Percentiles rank a stretch among this genome's conserved stretches.
Evolutionary conservation across 2,888 invertebrate genomes (phyloP).

Genomic region (Andrena praecox): DNA sequence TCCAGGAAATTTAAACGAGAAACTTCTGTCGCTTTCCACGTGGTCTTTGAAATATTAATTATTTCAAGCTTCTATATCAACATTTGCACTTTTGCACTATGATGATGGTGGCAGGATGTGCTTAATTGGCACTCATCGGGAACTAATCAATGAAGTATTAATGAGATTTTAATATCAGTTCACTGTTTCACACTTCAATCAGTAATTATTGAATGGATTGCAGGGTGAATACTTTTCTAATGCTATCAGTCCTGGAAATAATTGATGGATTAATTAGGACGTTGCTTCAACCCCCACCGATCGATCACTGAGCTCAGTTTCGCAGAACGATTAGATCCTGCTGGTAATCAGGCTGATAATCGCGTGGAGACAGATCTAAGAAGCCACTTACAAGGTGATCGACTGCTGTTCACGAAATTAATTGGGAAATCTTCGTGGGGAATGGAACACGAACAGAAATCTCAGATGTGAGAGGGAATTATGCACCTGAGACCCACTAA

Average conservation of each 20-base stretch:
- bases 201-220: neutral
- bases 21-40: neutral
- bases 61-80: neutral
- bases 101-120: neutral
- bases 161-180: too few species aligned
- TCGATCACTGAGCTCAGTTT: constrained; percentile 2
- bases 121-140: too few species aligned
- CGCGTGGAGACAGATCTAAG: constrained; percentile 40
- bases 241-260: neutral
- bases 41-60: neutral
- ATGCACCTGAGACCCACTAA: constrained; percentile 12
- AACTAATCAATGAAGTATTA: too few species aligned
- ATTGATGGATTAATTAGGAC: neutral
- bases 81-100: neutral
- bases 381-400: constrained; percentile 44
- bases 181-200: too few species aligned
- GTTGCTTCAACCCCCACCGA: neutral
- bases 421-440: constrained; percentile 21
- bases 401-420: constrained; percentile 34
- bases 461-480: neutral
- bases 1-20: neutral
- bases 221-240: neutral
- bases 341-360: constrained; percentile 26
- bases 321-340: neutral
- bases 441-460: neutral